Evolutionary conservation across 2,113 vertebrate species (phyloP).

Genomic region (Climacteris rufus): DNA sequence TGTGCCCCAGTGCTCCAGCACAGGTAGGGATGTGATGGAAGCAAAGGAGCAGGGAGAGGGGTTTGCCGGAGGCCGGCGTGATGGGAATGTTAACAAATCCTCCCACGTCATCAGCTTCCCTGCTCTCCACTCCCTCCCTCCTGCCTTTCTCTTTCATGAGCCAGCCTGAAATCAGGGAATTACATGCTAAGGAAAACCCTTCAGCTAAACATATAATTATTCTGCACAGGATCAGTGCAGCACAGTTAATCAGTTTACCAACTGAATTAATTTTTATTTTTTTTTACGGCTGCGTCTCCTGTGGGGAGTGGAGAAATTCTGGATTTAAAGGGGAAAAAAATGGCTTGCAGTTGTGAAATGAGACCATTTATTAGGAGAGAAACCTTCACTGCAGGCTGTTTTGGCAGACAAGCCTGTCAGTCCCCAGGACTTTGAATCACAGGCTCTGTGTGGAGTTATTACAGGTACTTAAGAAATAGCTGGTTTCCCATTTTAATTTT

Average conservation of each 20-base stretch:
- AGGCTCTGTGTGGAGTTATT: slow-evolving; percentile 5
- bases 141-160: slow-evolving; percentile 59
- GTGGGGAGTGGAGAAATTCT: slow-evolving; percentile 23
- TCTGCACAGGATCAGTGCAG: slow-evolving; percentile 65
- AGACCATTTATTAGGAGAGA: not conserved
- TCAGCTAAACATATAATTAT: slow-evolving; percentile 74
- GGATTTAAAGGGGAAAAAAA: not conserved
- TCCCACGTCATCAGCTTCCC: slow-evolving; percentile 51
- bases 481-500: slow-evolving; percentile 14
- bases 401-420: slow-evolving; percentile 12
- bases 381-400: slow-evolving; percentile 1
- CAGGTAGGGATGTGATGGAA: slow-evolving; percentile 46
- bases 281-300: not conserved
- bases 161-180: slow-evolving; percentile 73
- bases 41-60: slow-evolving; percentile 31
- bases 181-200: slow-evolving; percentile 70
- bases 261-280: slow-evolving; percentile 61
- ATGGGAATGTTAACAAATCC: slow-evolving; percentile 65
- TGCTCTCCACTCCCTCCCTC: slow-evolving; percentile 17
- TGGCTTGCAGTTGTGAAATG: not conserved
- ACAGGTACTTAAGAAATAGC: slow-evolving; percentile 27
- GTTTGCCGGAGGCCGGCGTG: slow-evolving; percentile 59
- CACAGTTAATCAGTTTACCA: slow-evolving; percentile 67
- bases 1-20: slow-evolving; percentile 20
- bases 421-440: not conserved